Evolutionary conservation across 2,797 vertebrate genomes (phyloP).

Genomic region (Sebastes kiyomatsui): DNA sequence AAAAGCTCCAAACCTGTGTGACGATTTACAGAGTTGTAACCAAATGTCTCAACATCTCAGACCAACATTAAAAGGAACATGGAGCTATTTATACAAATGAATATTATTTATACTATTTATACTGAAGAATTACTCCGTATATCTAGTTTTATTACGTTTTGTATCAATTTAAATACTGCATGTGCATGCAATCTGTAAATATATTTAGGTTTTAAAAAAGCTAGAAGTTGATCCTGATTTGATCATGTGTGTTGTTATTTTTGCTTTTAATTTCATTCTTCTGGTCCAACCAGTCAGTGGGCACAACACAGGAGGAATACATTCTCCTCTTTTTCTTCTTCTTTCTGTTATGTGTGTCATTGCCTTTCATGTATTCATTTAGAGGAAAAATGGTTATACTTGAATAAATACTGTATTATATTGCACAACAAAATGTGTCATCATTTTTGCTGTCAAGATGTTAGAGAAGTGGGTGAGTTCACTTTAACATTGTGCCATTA

Average conservation of each 20-base stretch:
- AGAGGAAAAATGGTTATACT: conserved; percentile 44
- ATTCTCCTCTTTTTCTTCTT: not conserved
- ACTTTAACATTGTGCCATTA: not conserved
- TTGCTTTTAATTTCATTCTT: not conserved
- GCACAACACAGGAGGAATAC: not conserved
- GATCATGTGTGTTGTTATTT: conserved; percentile 3
- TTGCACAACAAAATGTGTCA: conserved; percentile 21
- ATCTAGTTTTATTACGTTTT: conserved; percentile 75
- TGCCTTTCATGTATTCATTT: conserved; percentile 7
- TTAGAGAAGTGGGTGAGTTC: not conserved
- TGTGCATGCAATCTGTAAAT: conserved; percentile 75
- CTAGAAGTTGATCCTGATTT: conserved; percentile 9
- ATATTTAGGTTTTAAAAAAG: conserved; percentile 28
- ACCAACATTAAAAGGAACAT: conserved; percentile 26
- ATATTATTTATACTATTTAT: conserved; percentile 85
- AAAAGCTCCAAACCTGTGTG: conserved; percentile 36
- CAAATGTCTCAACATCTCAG: conserved; percentile 18
- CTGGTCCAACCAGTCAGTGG: conserved; percentile 7
- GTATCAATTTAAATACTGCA: conserved; percentile 68
- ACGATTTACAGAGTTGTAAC: not conserved
- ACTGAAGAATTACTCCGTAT: conserved; percentile 67
- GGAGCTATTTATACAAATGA: conserved; percentile 75
- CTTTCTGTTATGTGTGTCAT: not conserved
- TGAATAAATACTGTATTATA: conserved; percentile 50
- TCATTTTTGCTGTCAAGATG: not conserved